Percentiles rank a stretch among this genome's conserved stretches.
These are phyloP conservation scores for Chionodraco myersi DNA, from an alignment of 2,113 vertebrate genomes.

Conservation along the genomic window DNA sequence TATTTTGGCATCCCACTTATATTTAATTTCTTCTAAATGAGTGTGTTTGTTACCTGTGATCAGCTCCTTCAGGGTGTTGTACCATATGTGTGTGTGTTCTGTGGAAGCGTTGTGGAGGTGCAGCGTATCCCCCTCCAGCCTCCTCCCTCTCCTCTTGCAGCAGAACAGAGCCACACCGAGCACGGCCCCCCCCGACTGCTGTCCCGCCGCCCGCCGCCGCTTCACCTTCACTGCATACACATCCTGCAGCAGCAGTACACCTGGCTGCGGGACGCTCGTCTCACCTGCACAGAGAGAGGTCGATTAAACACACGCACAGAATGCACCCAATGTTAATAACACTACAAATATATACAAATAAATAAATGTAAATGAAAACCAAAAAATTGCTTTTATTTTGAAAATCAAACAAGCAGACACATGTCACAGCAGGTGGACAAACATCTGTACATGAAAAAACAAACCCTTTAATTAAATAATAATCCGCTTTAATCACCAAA, in stretches of 20 bases:
- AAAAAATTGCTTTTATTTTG: not conserved
- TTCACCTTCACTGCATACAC: constrained; percentile 76
- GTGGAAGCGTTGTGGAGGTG: constrained; percentile 76
- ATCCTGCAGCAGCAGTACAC: constrained; percentile 61
- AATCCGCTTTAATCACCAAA: constrained; percentile 29
- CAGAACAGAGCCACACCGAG: constrained; percentile 73
- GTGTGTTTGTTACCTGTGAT: constrained; percentile 65
- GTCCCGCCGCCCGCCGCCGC: constrained; percentile 62
- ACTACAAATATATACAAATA: not conserved
- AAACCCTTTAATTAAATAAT: not conserved
- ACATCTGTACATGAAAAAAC: constrained; percentile 35
- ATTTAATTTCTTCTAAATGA: not conserved
- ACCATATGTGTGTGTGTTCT: constrained; percentile 73
- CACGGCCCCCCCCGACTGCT: constrained; percentile 68
- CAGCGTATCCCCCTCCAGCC: constrained; percentile 60
- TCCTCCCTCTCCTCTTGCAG: constrained; percentile 55
- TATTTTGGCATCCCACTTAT: not conserved
- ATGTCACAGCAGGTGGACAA: constrained; percentile 25
- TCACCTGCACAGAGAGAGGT: constrained; percentile 44
- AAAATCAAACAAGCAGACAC: not conserved
- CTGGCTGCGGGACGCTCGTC: constrained; percentile 4
- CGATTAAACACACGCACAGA: not conserved
- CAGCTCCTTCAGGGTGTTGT: constrained; percentile 65
- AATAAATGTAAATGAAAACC: not conserved
- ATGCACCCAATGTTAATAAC: not conserved